Percentiles rank a stretch among this genome's conserved stretches.
phyloP scores from a whole-genome alignment of 92 coral and sea anemone species.

The Desmophyllum pertusum region DNA sequence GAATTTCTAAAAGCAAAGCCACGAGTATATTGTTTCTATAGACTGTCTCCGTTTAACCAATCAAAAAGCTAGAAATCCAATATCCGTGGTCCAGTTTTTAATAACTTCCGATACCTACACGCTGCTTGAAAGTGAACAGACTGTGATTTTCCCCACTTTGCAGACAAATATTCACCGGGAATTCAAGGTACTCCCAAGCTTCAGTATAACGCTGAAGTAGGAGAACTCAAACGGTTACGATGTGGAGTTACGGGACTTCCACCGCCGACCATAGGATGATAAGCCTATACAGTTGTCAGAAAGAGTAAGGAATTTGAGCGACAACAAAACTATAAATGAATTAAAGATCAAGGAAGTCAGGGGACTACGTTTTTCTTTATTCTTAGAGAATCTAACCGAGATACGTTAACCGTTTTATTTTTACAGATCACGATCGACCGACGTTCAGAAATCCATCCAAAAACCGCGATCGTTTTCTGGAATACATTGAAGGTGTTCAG shows the following conservation, averaged over 20 bases:
- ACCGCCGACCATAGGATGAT: slow-evolving; percentile 44
- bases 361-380: too few species aligned
- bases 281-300: not conserved
- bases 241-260: slow-evolving; percentile 58
- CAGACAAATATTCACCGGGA: slow-evolving; percentile 60
- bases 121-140: not conserved
- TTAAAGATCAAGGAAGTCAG: too few species aligned
- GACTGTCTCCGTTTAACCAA: too few species aligned
- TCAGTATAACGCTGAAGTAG: slow-evolving; percentile 21
- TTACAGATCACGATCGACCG: slow-evolving; percentile 51
- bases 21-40: too few species aligned
- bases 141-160: not conserved
- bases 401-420: not conserved
- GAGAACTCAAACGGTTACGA: slow-evolving; percentile 43
- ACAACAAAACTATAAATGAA: slow-evolving; percentile 36
- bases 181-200: slow-evolving; percentile 20
- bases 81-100: too few species aligned
- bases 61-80: too few species aligned
- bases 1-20: too few species aligned
- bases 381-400: too few species aligned
- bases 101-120: too few species aligned
- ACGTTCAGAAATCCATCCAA: slow-evolving; percentile 35
- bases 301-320: slow-evolving; percentile 27
- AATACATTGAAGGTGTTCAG: slow-evolving; percentile 42
- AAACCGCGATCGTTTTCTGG: slow-evolving; percentile 7